Conservation (phyloP, 2,888 invertebrate genomes). For the Agrilus mali region DNA sequence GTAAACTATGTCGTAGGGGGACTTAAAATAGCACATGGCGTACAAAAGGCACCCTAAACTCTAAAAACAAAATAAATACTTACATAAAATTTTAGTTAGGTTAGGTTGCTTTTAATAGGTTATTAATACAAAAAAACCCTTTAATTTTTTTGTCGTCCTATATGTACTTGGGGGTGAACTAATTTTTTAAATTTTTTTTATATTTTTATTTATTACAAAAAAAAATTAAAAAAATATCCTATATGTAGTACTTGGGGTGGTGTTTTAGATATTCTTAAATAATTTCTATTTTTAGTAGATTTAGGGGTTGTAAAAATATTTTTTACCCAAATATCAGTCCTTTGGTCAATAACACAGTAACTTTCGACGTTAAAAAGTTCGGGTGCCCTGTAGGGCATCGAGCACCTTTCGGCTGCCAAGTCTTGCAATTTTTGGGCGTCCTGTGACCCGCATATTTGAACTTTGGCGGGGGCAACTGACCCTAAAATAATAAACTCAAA, state of each 20-base stretch:
- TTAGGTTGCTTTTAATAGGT: too few relatives aligned
- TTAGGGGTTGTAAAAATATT: too few relatives aligned
- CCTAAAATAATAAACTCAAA: slow-evolving; percentile 34
- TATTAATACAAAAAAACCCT: too few relatives aligned
- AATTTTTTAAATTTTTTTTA: too few relatives aligned
- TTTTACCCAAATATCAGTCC: slow-evolving; percentile 76
- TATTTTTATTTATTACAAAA: too few relatives aligned
- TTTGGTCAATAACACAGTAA: slow-evolving; percentile 66
- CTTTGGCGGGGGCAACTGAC: slow-evolving; percentile 50
- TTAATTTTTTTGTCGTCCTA: too few relatives aligned
- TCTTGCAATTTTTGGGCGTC: slow-evolving; percentile 65
- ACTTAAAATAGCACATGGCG: slow-evolving; percentile 73
- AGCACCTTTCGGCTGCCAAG: slow-evolving; percentile 69
- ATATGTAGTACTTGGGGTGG: too few relatives aligned
- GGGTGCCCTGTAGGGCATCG: slow-evolving; percentile 80
- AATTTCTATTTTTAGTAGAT: too few relatives aligned
- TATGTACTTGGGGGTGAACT: too few relatives aligned
- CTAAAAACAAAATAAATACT: slow-evolving; percentile 36
- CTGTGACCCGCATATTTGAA: slow-evolving; percentile 51
- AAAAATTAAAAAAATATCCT: not conserved
- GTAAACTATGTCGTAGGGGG: slow-evolving; percentile 73
- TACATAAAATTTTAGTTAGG: not conserved
- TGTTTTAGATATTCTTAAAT: too few relatives aligned
- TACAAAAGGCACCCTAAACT: slow-evolving; percentile 77
- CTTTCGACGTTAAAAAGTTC: slow-evolving; percentile 78